These are phyloP conservation scores for Bubo bubo DNA, from an alignment of 2,113 vertebrate species.

Conservation along the genomic window DNA sequence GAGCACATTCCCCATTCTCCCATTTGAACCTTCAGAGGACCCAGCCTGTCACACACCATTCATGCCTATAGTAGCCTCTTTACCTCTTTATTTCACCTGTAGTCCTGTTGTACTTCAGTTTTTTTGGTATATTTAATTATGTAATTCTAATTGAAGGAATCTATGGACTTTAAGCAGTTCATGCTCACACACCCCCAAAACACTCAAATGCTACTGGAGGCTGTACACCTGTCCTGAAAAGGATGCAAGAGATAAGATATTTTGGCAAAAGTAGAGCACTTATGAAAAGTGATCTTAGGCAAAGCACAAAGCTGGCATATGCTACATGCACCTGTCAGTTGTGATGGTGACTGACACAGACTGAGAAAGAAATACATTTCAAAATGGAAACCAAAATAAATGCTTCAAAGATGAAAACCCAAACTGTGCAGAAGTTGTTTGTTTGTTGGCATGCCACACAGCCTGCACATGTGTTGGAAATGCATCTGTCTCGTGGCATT, in stretches of 20 bases:
- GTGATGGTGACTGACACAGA: background rate
- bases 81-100: background rate
- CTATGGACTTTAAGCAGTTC: background rate
- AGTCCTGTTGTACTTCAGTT: background rate
- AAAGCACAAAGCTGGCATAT: background rate
- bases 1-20: background rate
- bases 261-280: background rate
- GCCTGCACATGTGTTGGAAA: background rate
- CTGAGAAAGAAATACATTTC: background rate
- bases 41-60: background rate
- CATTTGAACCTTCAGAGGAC: background rate
- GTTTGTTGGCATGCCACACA: background rate
- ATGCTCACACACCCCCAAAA: background rate
- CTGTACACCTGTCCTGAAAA: background rate
- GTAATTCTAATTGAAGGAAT: background rate
- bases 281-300: background rate
- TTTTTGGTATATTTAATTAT: background rate
- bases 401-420: background rate
- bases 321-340: background rate
- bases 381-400: background rate
- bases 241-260: background rate
- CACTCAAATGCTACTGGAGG: background rate
- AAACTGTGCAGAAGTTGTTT: background rate
- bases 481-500: background rate
- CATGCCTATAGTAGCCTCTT: background rate